Percentiles rank a stretch among this genome's conserved stretches.
Conservation (phyloP, 2,113 vertebrate species). For the Phaethon lepturus region DNA sequence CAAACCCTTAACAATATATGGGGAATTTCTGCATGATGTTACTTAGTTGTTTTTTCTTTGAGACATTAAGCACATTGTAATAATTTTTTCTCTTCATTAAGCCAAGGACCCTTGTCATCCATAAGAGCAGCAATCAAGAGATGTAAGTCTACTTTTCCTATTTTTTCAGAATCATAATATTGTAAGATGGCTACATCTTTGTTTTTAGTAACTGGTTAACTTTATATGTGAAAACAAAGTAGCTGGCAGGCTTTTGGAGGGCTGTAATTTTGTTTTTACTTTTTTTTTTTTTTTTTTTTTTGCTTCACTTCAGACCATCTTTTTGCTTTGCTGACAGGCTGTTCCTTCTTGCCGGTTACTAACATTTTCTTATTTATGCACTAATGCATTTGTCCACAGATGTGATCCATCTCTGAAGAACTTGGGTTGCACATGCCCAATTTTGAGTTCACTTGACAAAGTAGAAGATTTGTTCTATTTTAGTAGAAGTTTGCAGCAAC, state of each 20-base stretch:
- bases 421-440: not conserved
- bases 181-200: not conserved
- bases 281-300: not conserved
- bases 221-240: not conserved
- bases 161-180: slow-evolving; percentile 25
- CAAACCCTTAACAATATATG: not conserved
- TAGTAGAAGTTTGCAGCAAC: not conserved
- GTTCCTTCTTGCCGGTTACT: not conserved
- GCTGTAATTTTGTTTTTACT: not conserved
- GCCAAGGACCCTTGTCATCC: slow-evolving; percentile 89
- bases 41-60: not conserved
- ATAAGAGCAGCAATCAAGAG: slow-evolving; percentile 91
- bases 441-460: not conserved
- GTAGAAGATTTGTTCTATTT: not conserved
- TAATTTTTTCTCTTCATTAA: slow-evolving; percentile 70
- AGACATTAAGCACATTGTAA: slow-evolving; percentile 14
- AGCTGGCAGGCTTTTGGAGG: not conserved
- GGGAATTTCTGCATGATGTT: not conserved
- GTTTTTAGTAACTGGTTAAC: slow-evolving; percentile 15
- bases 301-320: not conserved
- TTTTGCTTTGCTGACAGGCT: not conserved
- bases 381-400: not conserved
- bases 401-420: not conserved
- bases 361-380: not conserved
- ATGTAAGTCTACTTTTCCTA: slow-evolving; percentile 84